Percentiles rank a stretch among this genome's conserved stretches.
Conservation (phyloP, 1,140 invertebrate species). For the Fragariocoptes setiger region DNA sequence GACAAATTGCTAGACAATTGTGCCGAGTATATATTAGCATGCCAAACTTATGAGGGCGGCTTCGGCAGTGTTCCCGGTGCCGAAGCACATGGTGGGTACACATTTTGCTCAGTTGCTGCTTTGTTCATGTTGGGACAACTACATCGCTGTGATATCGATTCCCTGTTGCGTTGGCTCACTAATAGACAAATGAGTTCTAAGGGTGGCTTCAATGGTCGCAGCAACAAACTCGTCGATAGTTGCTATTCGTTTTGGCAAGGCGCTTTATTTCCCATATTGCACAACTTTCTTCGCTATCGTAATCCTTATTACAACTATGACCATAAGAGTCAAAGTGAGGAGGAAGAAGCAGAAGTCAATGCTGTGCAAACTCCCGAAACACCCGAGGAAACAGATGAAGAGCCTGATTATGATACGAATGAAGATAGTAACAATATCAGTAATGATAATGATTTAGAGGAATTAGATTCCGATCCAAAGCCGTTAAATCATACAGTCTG, state of each 20-base stretch:
- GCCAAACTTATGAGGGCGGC: conserved; percentile 71
- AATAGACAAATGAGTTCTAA: conserved; percentile 19
- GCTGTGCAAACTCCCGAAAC: no score
- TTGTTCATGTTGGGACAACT: conserved; percentile 45
- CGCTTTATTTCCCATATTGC: conserved; percentile 45
- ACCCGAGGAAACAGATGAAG: no score
- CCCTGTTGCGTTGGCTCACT: conserved; percentile 26
- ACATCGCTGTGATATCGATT: conserved; percentile 39
- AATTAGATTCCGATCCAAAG: no score
- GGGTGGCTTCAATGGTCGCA: conserved; percentile 29
- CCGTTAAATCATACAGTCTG: no score
- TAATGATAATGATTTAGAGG: no score
- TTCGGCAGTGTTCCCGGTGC: conserved; percentile 71
- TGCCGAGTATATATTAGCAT: conserved; percentile 49
- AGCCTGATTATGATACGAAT: no score
- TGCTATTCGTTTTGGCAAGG: conserved; percentile 99
- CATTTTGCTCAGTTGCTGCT: conserved; percentile 74
- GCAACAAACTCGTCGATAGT: conserved; percentile 89
- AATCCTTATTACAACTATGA: background rate
- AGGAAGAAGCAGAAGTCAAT: no score
- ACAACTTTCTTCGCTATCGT: conserved; percentile 20
- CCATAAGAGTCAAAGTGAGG: no score
- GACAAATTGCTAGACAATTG: conserved; percentile 47
- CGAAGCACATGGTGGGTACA: conserved; percentile 93
- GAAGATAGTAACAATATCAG: no score